Evolutionary conservation across 2,797 vertebrate species (phyloP), one percentile per base, ranked within the genome.

Genomic region (Hypotaenidia okinawae): DNA sequence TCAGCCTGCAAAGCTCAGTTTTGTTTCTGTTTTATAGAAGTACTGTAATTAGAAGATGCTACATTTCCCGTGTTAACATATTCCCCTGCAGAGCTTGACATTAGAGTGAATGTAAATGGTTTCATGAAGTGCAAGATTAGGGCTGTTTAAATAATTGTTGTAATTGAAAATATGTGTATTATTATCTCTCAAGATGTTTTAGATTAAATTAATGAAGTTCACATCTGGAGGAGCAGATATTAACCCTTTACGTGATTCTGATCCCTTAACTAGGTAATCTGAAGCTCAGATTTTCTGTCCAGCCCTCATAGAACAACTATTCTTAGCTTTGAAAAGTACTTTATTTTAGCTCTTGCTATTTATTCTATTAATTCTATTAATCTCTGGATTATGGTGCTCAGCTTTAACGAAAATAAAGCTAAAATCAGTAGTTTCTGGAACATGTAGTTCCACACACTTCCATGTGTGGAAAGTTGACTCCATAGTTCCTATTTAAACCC

Each of bases 101-200:
- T 93, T 75, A 76, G 62, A 91, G 45, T 66, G 84, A 85, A 95
- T 92, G 66, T 73, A 95, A 96, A 94, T 83, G 78, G 68, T 76
- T 96, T 94, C 69, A 67, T 96, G 89, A 95, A 96, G 93, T 96
- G 92, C 73, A 90, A 96, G 90, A 96, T 96, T 94, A 95, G 78
- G 51, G 92, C 78, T 95, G 90, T 95, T 97, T 91, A 95, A 96
- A 95, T 95, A 96, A 94, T 95, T 94, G 90, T 92, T 92, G 92
- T 96, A 96, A 95, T 93, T 96, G 88, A 77, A 95, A 96, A 95
- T 95, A 94, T 78, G 88, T 75, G 84, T 94, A 90, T 95, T 96
- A 96, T 95, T 96, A 94, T 92, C 58, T 96, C 83, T 96, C 92
- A 95, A 96, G 78, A 90, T 78, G 86, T 41, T 93, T 95, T 81